These are phyloP conservation scores for Microplitis deprimator DNA, from an alignment of 2,888 invertebrate genomes.

Conservation along the genomic window DNA sequence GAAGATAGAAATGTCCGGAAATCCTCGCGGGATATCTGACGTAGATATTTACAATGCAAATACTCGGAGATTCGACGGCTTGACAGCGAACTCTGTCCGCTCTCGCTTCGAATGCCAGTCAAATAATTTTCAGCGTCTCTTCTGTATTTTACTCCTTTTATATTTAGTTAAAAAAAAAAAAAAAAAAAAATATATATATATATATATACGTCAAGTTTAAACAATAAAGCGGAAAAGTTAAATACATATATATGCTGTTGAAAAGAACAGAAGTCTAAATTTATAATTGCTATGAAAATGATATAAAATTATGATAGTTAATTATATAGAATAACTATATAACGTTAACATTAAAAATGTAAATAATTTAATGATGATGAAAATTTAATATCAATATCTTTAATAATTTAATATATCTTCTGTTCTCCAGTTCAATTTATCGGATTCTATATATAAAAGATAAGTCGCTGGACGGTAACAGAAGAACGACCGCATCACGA, in stretches of 20 bases:
- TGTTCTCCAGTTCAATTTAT: slow-evolving; percentile 15
- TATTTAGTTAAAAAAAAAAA: slow-evolving; percentile 9
- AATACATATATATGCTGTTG: background rate
- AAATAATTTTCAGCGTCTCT: slow-evolving; percentile 32
- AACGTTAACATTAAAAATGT: background rate
- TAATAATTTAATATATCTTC: slow-evolving; percentile 9
- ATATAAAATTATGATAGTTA: slow-evolving; percentile 13
- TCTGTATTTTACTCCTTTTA: background rate
- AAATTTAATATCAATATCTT: background rate
- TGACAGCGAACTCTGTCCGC: slow-evolving; percentile 14
- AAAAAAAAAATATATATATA: slow-evolving; percentile 8
- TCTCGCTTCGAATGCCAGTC: slow-evolving; percentile 24
- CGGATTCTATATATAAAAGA: slow-evolving; percentile 18
- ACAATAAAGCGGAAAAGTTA: background rate
- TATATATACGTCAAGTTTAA: too few species aligned
- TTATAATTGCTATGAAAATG: background rate
- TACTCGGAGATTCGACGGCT: slow-evolving; percentile 23
- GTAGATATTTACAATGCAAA: slow-evolving; percentile 38
- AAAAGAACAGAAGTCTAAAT: slow-evolving; percentile 16
- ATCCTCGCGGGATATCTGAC: slow-evolving; percentile 28
- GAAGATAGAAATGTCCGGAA: slow-evolving; percentile 30
- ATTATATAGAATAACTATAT: background rate
- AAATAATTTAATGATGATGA: background rate
- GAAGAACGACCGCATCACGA: slow-evolving; percentile 9
- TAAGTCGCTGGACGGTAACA: slow-evolving; percentile 16